Percentiles rank a stretch among this genome's conserved stretches.
Conservation (phyloP, 2,888 invertebrate species). For the Apamea epomidion region DNA sequence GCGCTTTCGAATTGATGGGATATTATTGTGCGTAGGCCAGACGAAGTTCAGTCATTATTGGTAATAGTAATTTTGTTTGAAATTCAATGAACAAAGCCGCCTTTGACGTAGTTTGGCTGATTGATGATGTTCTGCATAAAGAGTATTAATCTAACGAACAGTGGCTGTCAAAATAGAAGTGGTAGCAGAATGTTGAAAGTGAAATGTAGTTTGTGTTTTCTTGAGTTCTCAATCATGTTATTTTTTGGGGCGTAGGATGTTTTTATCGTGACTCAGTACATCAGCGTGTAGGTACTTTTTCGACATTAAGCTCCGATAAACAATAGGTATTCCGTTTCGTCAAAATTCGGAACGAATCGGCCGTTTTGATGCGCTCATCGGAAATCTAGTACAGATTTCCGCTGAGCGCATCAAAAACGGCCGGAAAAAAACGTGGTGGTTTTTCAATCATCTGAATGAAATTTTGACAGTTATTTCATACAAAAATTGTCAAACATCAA, state of each 20-base stretch:
- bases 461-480: too few species aligned
- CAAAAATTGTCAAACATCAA: too few species aligned
- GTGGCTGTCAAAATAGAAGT: conserved; percentile 20
- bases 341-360: too few species aligned
- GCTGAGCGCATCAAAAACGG: too few species aligned
- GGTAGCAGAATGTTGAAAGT: conserved; percentile 1
- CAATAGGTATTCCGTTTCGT: too few species aligned
- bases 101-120: conserved; percentile 46
- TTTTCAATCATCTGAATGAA: too few species aligned
- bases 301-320: not conserved
- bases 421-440: too few species aligned
- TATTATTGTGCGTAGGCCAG: conserved; percentile 67
- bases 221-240: not conserved
- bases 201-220: not conserved
- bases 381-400: too few species aligned
- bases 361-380: too few species aligned
- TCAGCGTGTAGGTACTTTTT: not conserved
- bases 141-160: conserved; percentile 30
- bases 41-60: conserved; percentile 61
- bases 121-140: conserved; percentile 40
- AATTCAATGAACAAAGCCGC: conserved; percentile 54
- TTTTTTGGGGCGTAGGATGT: not conserved
- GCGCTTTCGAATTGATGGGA: conserved; percentile 69
- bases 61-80: conserved; percentile 51
- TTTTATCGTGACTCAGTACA: not conserved